Conservation (phyloP, 2,888 invertebrate genomes). For the Amphipoea lucens region DNA sequence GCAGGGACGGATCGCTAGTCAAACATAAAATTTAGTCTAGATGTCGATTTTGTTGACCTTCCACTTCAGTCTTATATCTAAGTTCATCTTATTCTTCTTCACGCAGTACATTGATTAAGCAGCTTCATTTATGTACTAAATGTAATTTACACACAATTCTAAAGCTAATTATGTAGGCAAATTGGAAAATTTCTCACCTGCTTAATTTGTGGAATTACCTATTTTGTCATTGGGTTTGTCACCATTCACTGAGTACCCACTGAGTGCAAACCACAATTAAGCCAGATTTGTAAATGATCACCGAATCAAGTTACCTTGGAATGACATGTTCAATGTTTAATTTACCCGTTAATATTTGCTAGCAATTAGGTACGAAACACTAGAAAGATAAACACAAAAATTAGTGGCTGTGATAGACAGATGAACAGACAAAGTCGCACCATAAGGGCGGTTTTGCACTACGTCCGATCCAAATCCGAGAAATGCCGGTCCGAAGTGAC, state of each 20-base stretch:
- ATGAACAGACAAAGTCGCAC: not conserved
- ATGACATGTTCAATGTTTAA: constrained; percentile 1
- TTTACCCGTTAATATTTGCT: not conserved
- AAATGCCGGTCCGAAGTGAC: no score
- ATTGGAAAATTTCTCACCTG: constrained; percentile 48
- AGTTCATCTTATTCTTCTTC: not conserved
- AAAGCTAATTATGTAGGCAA: constrained; percentile 33
- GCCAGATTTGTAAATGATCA: constrained; percentile 17
- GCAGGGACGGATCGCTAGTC: not conserved
- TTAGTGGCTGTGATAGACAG: no score
- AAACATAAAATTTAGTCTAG: not conserved
- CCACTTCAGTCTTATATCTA: not conserved
- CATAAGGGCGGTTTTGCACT: no score
- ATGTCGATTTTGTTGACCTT: not conserved
- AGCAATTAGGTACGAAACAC: not conserved
- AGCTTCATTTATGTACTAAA: constrained; percentile 10
- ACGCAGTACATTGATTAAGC: not conserved
- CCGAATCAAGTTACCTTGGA: constrained; percentile 16
- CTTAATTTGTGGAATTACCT: constrained; percentile 39
- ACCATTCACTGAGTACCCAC: constrained; percentile 31
- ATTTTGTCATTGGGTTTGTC: constrained; percentile 34
- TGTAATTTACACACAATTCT: constrained; percentile 39
- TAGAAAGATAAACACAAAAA: not conserved
- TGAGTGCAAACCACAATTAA: constrained; percentile 22
- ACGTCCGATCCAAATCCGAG: no score